phyloP scores from a whole-genome alignment of 2,888 invertebrate genomes.

The Podotricha telesiphe region DNA sequence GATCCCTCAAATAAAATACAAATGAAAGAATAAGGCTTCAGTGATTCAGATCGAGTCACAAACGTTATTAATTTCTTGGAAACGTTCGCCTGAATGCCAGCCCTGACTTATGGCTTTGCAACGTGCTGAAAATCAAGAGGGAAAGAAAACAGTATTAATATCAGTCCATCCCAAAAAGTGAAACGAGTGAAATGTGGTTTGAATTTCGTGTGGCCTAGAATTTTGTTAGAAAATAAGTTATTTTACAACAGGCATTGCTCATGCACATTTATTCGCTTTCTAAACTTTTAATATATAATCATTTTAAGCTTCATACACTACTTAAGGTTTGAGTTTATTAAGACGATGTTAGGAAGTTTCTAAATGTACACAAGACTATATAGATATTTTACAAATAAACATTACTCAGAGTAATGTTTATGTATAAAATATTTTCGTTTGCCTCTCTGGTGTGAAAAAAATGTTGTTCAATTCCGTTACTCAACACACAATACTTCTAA shows the following conservation, averaged over 20 bases:
- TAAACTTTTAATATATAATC: no score
- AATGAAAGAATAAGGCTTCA: slow-evolving; percentile 31
- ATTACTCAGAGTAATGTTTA: no score
- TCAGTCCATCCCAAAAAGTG: slow-evolving; percentile 16
- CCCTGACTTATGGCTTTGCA: slow-evolving; percentile 45
- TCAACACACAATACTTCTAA: no score
- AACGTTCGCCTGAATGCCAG: slow-evolving; percentile 54
- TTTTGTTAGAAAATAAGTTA: background rate
- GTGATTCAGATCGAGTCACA: slow-evolving; percentile 53
- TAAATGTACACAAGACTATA: no score
- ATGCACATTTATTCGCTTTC: background rate
- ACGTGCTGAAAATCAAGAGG: slow-evolving; percentile 38
- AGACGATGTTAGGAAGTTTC: no score
- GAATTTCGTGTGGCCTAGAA: slow-evolving; percentile 19
- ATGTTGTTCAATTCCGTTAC: no score
- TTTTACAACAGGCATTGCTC: background rate
- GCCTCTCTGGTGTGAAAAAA: no score
- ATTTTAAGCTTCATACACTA: no score
- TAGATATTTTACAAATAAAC: no score
- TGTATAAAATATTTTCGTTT: no score
- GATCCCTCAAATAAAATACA: slow-evolving; percentile 7
- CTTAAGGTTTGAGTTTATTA: no score
- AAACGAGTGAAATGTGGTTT: slow-evolving; percentile 25
- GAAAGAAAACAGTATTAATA: slow-evolving; percentile 15
- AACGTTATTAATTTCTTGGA: slow-evolving; percentile 56